Base-by-base conservation (phyloP, 30 jellyfish, hydroid and myxozoan genomes). In the Nemopilema nomurai region DNA sequence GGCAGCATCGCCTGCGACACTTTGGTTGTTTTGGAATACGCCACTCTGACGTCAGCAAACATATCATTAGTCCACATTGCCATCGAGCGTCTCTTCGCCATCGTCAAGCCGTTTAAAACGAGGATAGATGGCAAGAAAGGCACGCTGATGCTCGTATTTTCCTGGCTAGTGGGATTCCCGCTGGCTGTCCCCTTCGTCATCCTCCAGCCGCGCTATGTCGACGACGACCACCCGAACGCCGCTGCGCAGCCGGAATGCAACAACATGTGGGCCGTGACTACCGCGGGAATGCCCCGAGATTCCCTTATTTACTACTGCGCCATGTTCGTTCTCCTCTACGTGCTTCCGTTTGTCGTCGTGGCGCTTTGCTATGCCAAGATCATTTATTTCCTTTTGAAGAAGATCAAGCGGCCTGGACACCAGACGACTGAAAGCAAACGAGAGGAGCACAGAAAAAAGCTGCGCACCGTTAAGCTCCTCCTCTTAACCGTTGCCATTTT, bases 221-320 rank as follows among this genome's bases (percentile, higher is more conserved):
- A 83, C 65, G 91, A 83, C 20, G 86, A 83, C 74, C 81, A 83
- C 73, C 91, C 91, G 8, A 49, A 74, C 20, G 91, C 91, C 31
- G 85, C 82, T 62, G 91, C 91, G 41, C 91, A 83, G 78, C 91
- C 91, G 0, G 91, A 83, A 33, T 83, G 91, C 74, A 73, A 83
- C 70, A 83, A 83, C 51, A 83, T 83, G 91, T 83, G 91, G 91
- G 85, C 91, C 6, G 86, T 83, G 17, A 83, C 91, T 19, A 83
- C 91, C 17, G 53, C 31, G 4, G 91, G 91, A n/a, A 83, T 83
- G 91, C 49, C 85, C 24, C 57, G 63, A 22, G 18, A 70, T 30
- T 62, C 91, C 1, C 63, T 83, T 19, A 41, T 63, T 1, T 83
- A 83, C 71, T 83, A 69, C 81, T 33, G 73, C 20, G 85, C 63